These are phyloP conservation scores for Hippocampus guttulatus DNA, from an alignment of 2,113 vertebrate genomes.

Conservation along the genomic window DNA sequence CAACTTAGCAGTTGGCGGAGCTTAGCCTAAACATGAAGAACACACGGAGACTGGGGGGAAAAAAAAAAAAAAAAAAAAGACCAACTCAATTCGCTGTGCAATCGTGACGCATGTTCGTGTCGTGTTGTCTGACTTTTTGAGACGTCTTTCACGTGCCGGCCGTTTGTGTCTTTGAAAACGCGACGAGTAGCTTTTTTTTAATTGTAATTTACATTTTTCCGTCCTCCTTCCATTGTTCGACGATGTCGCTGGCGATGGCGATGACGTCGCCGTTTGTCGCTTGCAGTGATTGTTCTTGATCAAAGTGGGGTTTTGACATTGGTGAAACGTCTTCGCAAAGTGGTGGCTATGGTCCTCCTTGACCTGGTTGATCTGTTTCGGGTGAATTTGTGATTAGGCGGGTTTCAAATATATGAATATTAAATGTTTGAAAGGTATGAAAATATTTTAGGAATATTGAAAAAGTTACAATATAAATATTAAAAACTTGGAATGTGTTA, in stretches of 20 bases:
- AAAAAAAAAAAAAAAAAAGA: slow-evolving; percentile 19
- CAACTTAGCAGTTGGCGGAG: no score
- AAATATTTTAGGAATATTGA: neutral
- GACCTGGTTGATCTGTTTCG: slow-evolving; percentile 42
- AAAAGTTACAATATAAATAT: neutral
- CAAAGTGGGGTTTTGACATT: slow-evolving; percentile 63
- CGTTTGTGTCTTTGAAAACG: slow-evolving; percentile 58
- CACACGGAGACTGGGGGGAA: neutral
- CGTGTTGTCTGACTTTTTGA: slow-evolving; percentile 65
- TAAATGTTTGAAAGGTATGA: neutral
- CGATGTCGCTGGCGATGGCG: slow-evolving; percentile 12
- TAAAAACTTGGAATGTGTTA: no score
- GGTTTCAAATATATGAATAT: neutral
- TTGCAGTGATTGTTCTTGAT: slow-evolving; percentile 69
- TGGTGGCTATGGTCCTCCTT: slow-evolving; percentile 60
- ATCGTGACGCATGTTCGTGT: slow-evolving; percentile 69
- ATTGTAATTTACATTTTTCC: slow-evolving; percentile 30
- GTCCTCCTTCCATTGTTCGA: neutral
- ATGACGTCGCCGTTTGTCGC: slow-evolving; percentile 63
- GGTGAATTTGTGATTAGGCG: neutral
- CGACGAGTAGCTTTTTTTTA: slow-evolving; percentile 61
- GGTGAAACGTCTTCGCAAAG: slow-evolving; percentile 62
- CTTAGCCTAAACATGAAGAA: no score
- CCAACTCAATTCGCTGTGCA: slow-evolving; percentile 17
- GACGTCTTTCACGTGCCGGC: slow-evolving; percentile 61